A percentile compares a stretch with the other conserved stretches of the same genome.
Conservation (phyloP, 2,888 invertebrate species). For the Campopleginae sp. region DNA sequence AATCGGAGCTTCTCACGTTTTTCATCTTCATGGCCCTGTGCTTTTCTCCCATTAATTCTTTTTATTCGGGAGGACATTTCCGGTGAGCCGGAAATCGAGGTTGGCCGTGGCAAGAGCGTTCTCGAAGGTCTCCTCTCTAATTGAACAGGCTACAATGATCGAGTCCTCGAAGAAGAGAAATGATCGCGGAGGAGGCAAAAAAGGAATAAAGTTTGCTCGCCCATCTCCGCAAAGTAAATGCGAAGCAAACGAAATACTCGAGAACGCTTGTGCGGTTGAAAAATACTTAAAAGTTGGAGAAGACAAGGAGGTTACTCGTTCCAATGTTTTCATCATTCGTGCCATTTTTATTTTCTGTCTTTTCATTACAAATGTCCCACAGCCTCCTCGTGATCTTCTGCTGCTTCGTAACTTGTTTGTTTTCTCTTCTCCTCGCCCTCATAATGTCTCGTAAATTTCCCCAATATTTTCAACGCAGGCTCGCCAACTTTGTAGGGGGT, state of each 20-base stretch:
- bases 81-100: slow-evolving; percentile 54
- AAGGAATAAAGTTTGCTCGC: slow-evolving; percentile 24
- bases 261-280: slow-evolving; percentile 34
- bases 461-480: not conserved
- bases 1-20: not conserved
- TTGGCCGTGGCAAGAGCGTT: slow-evolving; percentile 66
- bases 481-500: slow-evolving; percentile 6
- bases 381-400: not conserved
- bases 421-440: not conserved
- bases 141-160: slow-evolving; percentile 72
- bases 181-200: slow-evolving; percentile 15
- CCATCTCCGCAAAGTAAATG: slow-evolving; percentile 33
- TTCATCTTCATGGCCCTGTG: not conserved
- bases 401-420: not conserved
- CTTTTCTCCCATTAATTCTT: slow-evolving; percentile 26
- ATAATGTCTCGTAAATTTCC: not conserved
- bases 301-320: slow-evolving; percentile 65
- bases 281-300: slow-evolving; percentile 69
- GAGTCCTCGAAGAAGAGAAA: slow-evolving; percentile 58
- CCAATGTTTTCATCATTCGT: slow-evolving; percentile 63
- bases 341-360: slow-evolving; percentile 23
- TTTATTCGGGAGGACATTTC: slow-evolving; percentile 44
- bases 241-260: not conserved
- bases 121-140: slow-evolving; percentile 73
- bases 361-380: slow-evolving; percentile 25